Evolutionary conservation across 2,113 vertebrate genomes (phyloP).

Genomic region (Neomonachus schauinslandi): DNA sequence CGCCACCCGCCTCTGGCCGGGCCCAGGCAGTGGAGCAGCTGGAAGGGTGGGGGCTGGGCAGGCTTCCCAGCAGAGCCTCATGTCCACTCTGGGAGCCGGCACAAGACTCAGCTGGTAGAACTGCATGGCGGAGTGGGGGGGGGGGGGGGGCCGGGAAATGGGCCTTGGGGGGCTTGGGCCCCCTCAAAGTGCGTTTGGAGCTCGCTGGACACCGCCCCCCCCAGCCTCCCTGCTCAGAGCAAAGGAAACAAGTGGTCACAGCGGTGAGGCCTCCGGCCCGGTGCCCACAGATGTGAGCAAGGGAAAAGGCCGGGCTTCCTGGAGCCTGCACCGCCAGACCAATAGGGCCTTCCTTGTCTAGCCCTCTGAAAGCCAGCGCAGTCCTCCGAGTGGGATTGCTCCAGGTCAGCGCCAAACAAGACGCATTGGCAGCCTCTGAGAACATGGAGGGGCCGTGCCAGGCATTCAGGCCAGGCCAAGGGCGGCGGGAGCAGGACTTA

Average conservation of each 20-base stretch:
- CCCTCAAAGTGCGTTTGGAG: background rate
- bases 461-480: conserved; percentile 78
- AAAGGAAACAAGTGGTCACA: background rate
- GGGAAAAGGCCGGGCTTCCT: background rate
- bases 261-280: background rate
- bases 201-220: background rate
- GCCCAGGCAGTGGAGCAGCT: conserved; percentile 9
- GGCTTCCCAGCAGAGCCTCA: background rate
- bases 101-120: background rate
- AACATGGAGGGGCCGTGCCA: conserved; percentile 71
- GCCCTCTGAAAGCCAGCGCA: conserved; percentile 46
- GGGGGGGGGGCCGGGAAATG: background rate
- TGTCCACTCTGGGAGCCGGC: conserved; percentile 37
- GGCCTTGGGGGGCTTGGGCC: background rate
- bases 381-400: background rate
- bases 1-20: background rate
- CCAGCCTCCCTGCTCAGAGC: background rate
- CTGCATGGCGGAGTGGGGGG: background rate
- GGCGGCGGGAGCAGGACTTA: conserved; percentile 42
- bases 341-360: conserved; percentile 72
- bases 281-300: background rate
- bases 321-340: background rate
- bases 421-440: conserved; percentile 67
- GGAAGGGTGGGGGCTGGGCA: background rate
- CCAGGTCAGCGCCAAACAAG: conserved; percentile 63